Conservation (phyloP, 2,888 invertebrate species). For the Ichneumon xanthorius region DNA sequence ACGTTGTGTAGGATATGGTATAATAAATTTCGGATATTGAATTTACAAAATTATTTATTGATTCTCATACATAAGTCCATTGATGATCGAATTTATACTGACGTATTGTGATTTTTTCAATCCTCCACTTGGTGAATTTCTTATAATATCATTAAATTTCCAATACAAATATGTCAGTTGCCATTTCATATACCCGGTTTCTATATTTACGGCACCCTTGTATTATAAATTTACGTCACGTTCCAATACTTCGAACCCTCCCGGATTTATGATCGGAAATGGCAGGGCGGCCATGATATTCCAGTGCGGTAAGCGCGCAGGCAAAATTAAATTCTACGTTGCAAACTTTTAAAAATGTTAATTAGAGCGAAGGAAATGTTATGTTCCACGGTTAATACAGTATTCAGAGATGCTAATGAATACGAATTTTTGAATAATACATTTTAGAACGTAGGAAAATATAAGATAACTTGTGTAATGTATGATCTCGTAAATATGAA, state of each 20-base stretch:
- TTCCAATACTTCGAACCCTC: not conserved
- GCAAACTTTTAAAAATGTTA: not conserved
- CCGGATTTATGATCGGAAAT: not conserved
- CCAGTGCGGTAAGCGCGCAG: not conserved
- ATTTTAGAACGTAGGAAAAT: conserved; percentile 18
- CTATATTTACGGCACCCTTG: not conserved
- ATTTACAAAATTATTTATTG: too few relatives aligned
- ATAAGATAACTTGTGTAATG: conserved; percentile 40
- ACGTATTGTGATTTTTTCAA: too few relatives aligned
- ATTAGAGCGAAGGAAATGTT: not conserved
- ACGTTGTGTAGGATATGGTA: too few relatives aligned
- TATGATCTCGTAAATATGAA: conserved; percentile 65
- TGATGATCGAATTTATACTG: too few relatives aligned
- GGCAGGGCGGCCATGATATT: not conserved
- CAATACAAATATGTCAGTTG: not conserved
- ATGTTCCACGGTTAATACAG: not conserved
- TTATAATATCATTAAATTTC: not conserved
- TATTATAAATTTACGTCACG: not conserved
- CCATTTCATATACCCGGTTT: too few relatives aligned
- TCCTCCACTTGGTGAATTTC: too few relatives aligned
- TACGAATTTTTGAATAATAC: conserved; percentile 60
- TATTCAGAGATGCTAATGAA: conserved; percentile 54
- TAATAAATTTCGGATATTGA: too few relatives aligned
- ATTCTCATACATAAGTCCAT: too few relatives aligned
- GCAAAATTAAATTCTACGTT: not conserved